Evolutionary conservation across 2,888 invertebrate species (phyloP), one percentile per base, ranked within the genome.

Genomic region (Trichogramma dendrolimi): DNA sequence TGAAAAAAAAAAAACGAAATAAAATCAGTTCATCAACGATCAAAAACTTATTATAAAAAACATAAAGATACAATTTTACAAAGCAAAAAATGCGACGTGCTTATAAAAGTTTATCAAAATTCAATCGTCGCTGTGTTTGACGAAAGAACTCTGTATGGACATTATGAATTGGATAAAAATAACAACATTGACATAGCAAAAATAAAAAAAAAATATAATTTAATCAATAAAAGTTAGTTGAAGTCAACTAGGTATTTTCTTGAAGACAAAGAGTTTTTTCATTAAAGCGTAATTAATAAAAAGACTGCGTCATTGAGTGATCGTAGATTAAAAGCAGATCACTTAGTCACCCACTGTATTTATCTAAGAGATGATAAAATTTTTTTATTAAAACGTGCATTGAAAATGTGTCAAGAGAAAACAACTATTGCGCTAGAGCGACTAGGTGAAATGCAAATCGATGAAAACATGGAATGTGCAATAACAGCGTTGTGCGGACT

Each of bases 291-390:
- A 8, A 10, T 10, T 8, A 44, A 44, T 44, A 44, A 8, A 10
- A 44, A 44, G 1, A 44, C 6, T 44, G 7, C 7, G 50, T 41
- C 8, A 8, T 52, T 7, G 8, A 43, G 14, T 5, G 49, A 56
- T 44, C 47, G 38, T 43, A 62, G 61, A 55, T 51, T 65, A 55
- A 65, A 67, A 60, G 67, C 61, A 5, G 60, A 63, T 49, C 11
- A 60, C 42, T 61, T 63, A 40, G 44, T 62, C 14, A 56, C 62
- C 48, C 60, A 60, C 48, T 62, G 55, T 41, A 62, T 61, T 14
- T 59, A 65, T 40, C 14, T 40, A 5, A 58, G 62, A 55, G 55
- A 65, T 47, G 49, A 55, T 11, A 51, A 64, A 40, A 55, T 53
- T 5, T 8, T 14, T 56, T 56, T 10, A n/a, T 40, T 44, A 52